phyloP scores from a whole-genome alignment of 2,888 invertebrate genomes.

The Aphrophora alni region DNA sequence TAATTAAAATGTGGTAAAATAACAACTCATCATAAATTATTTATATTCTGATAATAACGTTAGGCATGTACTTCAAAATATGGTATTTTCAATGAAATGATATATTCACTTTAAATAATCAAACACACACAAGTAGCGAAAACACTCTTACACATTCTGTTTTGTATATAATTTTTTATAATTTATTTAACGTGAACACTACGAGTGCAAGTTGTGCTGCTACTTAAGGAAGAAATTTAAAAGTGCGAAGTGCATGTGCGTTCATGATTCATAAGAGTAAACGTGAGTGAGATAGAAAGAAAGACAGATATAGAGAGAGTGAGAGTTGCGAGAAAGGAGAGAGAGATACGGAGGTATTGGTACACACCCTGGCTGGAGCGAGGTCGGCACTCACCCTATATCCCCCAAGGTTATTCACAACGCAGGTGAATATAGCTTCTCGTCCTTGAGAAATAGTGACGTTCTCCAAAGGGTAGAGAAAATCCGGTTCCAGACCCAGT shows the following conservation, averaged over 20 bases:
- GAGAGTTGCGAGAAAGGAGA: constrained; percentile 20
- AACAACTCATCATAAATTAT: too few relatives aligned
- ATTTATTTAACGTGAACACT: neutral
- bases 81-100: too few relatives aligned
- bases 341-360: constrained; percentile 29
- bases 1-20: too few relatives aligned
- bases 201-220: neutral
- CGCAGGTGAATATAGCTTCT: constrained; percentile 84
- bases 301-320: constrained; percentile 2
- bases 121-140: too few relatives aligned
- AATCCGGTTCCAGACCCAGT: constrained; percentile 79
- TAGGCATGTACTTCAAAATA: too few relatives aligned
- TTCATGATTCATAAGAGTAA: too few relatives aligned
- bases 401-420: constrained; percentile 83
- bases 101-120: too few relatives aligned
- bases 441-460: constrained; percentile 83
- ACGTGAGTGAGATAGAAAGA: constrained; percentile 18
- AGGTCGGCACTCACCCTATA: constrained; percentile 87
- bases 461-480: constrained; percentile 80
- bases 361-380: constrained; percentile 49
- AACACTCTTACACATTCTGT: too few relatives aligned
- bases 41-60: too few relatives aligned
- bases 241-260: constrained; percentile 6
- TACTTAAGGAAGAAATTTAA: neutral
- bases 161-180: too few relatives aligned